Conservation (phyloP, 2,113 vertebrate species). For the Triplophysa dalaica region DNA sequence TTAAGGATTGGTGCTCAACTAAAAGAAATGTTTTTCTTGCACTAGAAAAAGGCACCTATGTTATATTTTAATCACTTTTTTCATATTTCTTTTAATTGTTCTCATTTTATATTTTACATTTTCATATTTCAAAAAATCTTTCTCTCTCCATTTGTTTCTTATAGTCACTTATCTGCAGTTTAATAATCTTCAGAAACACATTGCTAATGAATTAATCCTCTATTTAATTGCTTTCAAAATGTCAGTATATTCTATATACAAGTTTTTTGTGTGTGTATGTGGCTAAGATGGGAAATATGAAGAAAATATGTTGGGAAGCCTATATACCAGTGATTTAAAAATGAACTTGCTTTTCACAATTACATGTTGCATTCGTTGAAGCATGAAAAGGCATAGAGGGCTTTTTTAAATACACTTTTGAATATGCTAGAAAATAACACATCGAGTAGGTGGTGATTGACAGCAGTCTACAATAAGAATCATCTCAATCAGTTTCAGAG, state of each 20-base stretch:
- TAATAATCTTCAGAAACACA: conserved; percentile 73
- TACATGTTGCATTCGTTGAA: conserved; percentile 15
- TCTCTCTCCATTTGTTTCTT: conserved; percentile 47
- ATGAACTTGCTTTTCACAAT: background rate
- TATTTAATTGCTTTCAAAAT: conserved; percentile 67
- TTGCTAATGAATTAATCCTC: conserved; percentile 76
- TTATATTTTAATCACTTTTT: too few species aligned
- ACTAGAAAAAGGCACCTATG: too few species aligned
- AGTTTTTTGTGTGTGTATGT: background rate
- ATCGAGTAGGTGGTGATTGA: background rate
- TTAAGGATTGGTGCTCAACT: too few species aligned
- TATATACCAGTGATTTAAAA: too few species aligned
- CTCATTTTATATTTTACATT: conserved; percentile 46
- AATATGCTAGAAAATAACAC: background rate
- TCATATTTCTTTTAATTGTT: too few species aligned
- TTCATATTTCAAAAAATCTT: background rate
- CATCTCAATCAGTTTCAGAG: background rate
- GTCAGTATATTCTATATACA: too few species aligned
- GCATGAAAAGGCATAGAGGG: conserved; percentile 34
- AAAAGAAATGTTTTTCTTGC: too few species aligned
- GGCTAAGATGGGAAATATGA: conserved; percentile 50
- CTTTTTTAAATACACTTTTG: too few species aligned
- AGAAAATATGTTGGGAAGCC: conserved; percentile 58
- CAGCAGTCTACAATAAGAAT: background rate
- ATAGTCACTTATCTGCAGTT: conserved; percentile 69